Evolutionary conservation across 2,888 invertebrate genomes (phyloP).

Genomic region (Drosophila ezoana): DNA sequence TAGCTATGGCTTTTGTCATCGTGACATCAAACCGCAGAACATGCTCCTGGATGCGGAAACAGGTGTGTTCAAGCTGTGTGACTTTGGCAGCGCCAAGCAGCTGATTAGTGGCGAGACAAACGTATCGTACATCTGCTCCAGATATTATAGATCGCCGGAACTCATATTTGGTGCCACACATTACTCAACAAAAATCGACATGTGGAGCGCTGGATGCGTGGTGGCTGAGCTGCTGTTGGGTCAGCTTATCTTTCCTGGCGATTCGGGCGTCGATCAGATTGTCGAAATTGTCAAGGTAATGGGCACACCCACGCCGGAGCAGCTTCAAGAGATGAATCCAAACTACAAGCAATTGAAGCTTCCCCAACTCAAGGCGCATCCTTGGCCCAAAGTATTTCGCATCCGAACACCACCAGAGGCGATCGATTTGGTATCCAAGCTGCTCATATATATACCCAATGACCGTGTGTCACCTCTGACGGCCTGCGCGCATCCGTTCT

Average conservation of each 20-base stretch:
- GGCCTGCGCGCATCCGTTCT: constrained; percentile 99
- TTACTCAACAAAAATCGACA: constrained; percentile 97
- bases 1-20: constrained; percentile 98
- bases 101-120: constrained; percentile 98
- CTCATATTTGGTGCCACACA: constrained; percentile 99
- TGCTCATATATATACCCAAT: constrained; percentile 98
- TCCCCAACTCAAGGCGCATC: constrained; percentile 99
- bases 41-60: constrained; percentile 97
- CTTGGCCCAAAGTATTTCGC: constrained; percentile 99
- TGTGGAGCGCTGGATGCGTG: constrained; percentile 99
- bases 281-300: constrained; percentile 99
- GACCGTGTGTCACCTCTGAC: constrained; percentile 96
- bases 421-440: constrained; percentile 94
- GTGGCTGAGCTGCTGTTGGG: constrained; percentile 98
- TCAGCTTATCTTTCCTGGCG: constrained; percentile 99
- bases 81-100: constrained; percentile 99
- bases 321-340: constrained; percentile 99
- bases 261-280: constrained; percentile 99
- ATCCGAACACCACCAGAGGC: constrained; percentile 96
- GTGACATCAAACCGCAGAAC: constrained; percentile 99
- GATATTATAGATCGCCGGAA: constrained; percentile 99
- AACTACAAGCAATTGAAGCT: constrained; percentile 99
- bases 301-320: constrained; percentile 98
- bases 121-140: constrained; percentile 99
- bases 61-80: constrained; percentile 98